Evolutionary conservation across 1,140 invertebrate species (phyloP).

Genomic region (Luehdorfia chinensis): DNA sequence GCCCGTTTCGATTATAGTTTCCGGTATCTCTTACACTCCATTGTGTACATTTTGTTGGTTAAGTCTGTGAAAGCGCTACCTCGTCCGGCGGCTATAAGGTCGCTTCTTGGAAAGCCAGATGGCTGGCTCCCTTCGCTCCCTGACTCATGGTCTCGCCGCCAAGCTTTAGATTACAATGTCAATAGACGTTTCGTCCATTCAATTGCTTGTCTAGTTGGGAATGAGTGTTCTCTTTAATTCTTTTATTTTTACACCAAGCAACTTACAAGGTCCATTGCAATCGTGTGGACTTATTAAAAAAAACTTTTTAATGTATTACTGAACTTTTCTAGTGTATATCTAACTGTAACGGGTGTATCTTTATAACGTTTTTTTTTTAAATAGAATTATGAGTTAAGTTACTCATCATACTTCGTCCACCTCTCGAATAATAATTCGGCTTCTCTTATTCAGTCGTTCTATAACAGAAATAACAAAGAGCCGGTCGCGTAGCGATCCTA

Average conservation of each 20-base stretch:
- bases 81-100: constrained; percentile 37
- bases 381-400: constrained; percentile 28
- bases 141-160: constrained; percentile 24
- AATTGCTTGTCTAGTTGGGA: constrained; percentile 27
- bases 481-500: constrained; percentile 43
- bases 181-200: constrained; percentile 38
- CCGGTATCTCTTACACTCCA: constrained; percentile 46
- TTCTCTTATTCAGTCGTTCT: constrained; percentile 50
- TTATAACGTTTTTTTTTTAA: constrained; percentile 16
- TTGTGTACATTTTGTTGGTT: constrained; percentile 42
- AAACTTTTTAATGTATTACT: too few relatives aligned
- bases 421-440: constrained; percentile 49
- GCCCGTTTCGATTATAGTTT: constrained; percentile 55
- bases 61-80: constrained; percentile 31
- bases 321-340: not conserved
- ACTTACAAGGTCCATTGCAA: constrained; percentile 14
- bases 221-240: constrained; percentile 29
- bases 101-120: constrained; percentile 42
- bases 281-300: constrained; percentile 10
- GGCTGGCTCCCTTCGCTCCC: constrained; percentile 25
- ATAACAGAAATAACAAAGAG: constrained; percentile 61
- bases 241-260: constrained; percentile 26
- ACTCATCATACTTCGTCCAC: constrained; percentile 27
- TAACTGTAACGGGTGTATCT: not conserved
- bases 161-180: constrained; percentile 48